These are phyloP conservation scores for Erinaceus europaeus DNA, from an alignment of 2,113 vertebrate species.

Conservation along the genomic window DNA sequence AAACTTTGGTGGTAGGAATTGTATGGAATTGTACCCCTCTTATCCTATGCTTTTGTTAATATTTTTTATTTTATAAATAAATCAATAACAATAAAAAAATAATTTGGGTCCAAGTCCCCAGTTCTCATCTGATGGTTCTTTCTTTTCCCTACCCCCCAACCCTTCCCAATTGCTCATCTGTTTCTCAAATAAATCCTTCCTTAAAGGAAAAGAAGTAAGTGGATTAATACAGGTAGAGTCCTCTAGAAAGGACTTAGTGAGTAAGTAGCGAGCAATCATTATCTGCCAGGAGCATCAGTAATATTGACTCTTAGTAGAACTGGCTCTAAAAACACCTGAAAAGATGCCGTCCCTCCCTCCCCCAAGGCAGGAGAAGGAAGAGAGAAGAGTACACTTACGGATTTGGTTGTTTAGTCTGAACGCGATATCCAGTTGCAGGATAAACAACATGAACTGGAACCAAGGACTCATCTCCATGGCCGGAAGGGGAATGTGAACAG, in stretches of 20 bases:
- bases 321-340: background rate
- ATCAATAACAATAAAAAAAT: too few relatives aligned
- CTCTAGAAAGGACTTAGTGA: background rate
- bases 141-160: too few relatives aligned
- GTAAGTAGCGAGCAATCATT: background rate
- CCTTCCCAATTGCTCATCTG: too few relatives aligned
- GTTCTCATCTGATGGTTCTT: too few relatives aligned
- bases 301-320: background rate
- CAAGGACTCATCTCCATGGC: constrained; percentile 96
- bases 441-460: constrained; percentile 98
- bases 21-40: too few relatives aligned
- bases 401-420: constrained; percentile 95
- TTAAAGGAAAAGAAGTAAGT: background rate
- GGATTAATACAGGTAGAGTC: background rate
- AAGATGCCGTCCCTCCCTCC: background rate
- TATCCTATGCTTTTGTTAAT: too few relatives aligned
- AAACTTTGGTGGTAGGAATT: too few relatives aligned
- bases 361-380: background rate
- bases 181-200: background rate
- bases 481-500: constrained; percentile 90
- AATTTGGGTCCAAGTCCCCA: too few relatives aligned
- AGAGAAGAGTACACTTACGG: constrained; percentile 82
- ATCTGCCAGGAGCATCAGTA: background rate
- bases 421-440: constrained; percentile 95
- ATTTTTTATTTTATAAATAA: too few relatives aligned